A percentile compares a stretch with the other conserved stretches of the same genome.
phyloP scores from a whole-genome alignment of 1,140 invertebrate genomes.

The Matsumurasca onukii region DNA sequence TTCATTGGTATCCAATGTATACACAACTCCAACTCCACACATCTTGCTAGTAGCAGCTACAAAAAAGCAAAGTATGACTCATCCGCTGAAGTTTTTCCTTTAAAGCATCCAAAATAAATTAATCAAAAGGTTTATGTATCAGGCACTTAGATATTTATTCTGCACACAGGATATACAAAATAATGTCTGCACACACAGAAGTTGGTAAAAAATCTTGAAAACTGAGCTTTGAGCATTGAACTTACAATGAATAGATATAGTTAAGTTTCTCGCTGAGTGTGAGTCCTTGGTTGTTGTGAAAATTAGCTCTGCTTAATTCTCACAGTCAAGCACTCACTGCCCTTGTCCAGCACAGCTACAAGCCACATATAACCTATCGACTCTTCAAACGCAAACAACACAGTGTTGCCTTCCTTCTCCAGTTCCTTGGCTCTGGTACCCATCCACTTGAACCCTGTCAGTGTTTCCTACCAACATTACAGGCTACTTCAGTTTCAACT shows the following conservation, averaged over 20 bases:
- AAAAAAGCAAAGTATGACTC: no score
- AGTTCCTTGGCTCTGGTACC: conserved; percentile 85
- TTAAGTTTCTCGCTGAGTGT: conserved; percentile 75
- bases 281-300: conserved; percentile 55
- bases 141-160: no score
- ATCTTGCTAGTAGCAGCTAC: no score
- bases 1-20: no score
- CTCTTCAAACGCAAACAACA: conserved; percentile 95
- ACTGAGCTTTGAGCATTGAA: no score
- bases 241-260: conserved; percentile 68
- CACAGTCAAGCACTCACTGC: conserved; percentile 86
- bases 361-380: conserved; percentile 96
- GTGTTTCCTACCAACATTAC: conserved; percentile 73
- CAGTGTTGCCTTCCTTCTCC: conserved; percentile 60
- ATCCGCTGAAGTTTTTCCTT: no score
- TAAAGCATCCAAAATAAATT: no score
- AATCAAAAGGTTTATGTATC: no score
- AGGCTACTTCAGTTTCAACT: not conserved
- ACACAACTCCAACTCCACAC: no score
- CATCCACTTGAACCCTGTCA: conserved; percentile 99
- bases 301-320: conserved; percentile 76
- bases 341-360: conserved; percentile 87
- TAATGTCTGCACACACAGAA: no score
- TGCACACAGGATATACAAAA: no score
- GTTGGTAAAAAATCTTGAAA: no score